Evolutionary conservation across 2,888 invertebrate genomes (phyloP).

Genomic region (Acanthosepion lycidas): DNA sequence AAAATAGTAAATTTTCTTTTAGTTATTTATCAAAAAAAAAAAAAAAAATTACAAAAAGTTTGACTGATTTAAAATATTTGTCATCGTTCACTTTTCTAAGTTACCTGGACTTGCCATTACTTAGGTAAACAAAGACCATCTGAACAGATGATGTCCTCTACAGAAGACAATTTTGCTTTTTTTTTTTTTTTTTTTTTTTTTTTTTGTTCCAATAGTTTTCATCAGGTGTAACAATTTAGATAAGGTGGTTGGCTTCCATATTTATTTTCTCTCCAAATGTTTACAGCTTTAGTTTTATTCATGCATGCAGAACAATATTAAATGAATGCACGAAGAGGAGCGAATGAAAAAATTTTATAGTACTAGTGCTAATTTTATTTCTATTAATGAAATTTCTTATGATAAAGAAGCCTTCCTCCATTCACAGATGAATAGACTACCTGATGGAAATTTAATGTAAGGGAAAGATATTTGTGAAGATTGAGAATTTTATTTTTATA

Average conservation of each 20-base stretch:
- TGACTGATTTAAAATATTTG: no score
- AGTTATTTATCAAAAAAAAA: no score
- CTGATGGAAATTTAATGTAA: constrained; percentile 1
- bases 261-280: not conserved
- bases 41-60: no score
- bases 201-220: no score
- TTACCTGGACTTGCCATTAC: not conserved
- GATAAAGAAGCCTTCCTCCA: not conserved
- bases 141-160: not conserved
- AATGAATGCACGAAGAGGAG: not conserved
- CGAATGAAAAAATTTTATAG: no score
- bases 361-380: not conserved
- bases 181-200: no score
- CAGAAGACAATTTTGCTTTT: not conserved
- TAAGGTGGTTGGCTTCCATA: not conserved
- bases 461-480: not conserved
- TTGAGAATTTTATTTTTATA: not conserved
- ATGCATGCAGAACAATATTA: not conserved
- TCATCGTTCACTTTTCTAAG: not conserved
- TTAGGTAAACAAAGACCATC: not conserved
- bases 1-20: no score
- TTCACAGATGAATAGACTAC: not conserved
- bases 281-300: not conserved
- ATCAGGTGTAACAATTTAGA: not conserved
- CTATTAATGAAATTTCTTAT: not conserved